Conservation (phyloP, 1,140 invertebrate genomes). For the Bombus impatiens region DNA sequence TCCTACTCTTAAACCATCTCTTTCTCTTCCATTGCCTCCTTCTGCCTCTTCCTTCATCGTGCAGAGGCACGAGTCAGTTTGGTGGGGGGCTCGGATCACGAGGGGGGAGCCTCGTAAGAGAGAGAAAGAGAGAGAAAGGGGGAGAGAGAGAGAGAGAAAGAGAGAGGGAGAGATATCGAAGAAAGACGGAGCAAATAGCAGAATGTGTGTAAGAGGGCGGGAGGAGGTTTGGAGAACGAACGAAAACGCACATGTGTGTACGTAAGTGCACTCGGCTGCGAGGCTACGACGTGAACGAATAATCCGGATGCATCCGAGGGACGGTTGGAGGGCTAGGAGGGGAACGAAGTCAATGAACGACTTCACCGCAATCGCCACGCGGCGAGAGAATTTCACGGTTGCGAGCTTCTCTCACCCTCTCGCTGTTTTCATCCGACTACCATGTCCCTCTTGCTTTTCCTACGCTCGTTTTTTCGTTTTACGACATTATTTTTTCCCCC, state of each 20-base stretch:
- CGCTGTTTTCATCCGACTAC: not conserved
- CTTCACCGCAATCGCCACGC: conserved; percentile 53
- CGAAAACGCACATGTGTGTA: conserved; percentile 37
- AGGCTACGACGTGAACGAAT: conserved; percentile 61
- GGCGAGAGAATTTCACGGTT: conserved; percentile 61
- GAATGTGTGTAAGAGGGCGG: too few relatives aligned
- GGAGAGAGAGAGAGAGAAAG: not conserved
- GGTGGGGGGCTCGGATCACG: not conserved
- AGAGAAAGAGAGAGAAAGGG: not conserved
- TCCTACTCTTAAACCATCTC: not conserved
- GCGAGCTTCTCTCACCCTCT: not conserved
- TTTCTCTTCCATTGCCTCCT: not conserved
- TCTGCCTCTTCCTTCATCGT: conserved; percentile 59
- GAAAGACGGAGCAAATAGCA: not conserved
- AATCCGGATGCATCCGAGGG: conserved; percentile 61
- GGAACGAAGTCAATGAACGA: conserved; percentile 64
- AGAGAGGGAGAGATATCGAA: not conserved
- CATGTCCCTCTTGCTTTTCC: not conserved
- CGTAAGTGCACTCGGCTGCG: conserved; percentile 40
- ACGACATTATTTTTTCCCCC: not conserved
- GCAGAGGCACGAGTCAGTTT: conserved; percentile 12
- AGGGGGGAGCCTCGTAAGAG: not conserved
- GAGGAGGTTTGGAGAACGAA: conserved; percentile 19
- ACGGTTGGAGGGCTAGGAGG: not conserved
- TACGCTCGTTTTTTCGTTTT: not conserved